These are phyloP conservation scores for Corella eumyota DNA, from an alignment of 23 tunicate species.

Conservation along the genomic window DNA sequence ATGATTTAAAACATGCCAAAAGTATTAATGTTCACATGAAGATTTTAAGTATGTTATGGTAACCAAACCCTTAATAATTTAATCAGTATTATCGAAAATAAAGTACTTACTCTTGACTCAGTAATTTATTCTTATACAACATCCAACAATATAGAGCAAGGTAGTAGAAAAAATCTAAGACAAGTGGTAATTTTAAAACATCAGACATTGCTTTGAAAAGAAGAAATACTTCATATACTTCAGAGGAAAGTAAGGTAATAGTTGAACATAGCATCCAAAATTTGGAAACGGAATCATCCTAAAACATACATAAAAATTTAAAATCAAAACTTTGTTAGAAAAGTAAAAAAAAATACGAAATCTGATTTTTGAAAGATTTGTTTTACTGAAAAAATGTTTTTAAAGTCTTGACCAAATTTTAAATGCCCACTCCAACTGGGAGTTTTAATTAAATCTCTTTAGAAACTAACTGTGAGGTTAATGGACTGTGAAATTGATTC, in stretches of 20 bases:
- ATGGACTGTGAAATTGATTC: too few species aligned
- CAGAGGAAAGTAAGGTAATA: slow-evolving; percentile 11
- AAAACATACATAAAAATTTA: background rate
- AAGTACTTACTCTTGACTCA: slow-evolving; percentile 19
- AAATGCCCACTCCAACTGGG: too few species aligned
- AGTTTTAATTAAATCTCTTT: too few species aligned
- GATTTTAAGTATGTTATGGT: too few species aligned
- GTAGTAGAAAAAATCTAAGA: slow-evolving; percentile 24
- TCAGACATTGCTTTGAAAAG: background rate
- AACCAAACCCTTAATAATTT: too few species aligned
- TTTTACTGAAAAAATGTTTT: background rate
- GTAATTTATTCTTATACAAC: background rate
- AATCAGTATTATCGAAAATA: too few species aligned
- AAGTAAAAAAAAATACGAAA: background rate
- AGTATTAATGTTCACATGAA: too few species aligned
- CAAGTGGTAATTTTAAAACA: slow-evolving; percentile 2
- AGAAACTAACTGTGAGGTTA: too few species aligned
- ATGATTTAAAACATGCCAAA: too few species aligned
- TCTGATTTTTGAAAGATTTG: background rate
- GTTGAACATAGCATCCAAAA: slow-evolving; percentile 13
- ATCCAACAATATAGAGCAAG: slow-evolving; percentile 12
- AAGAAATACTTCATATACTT: background rate
- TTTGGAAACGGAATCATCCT: background rate
- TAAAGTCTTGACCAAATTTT: too few species aligned
- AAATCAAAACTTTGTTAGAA: background rate